Conservation (phyloP, 1,140 invertebrate genomes). For the Chrysomallon squamiferum region DNA sequence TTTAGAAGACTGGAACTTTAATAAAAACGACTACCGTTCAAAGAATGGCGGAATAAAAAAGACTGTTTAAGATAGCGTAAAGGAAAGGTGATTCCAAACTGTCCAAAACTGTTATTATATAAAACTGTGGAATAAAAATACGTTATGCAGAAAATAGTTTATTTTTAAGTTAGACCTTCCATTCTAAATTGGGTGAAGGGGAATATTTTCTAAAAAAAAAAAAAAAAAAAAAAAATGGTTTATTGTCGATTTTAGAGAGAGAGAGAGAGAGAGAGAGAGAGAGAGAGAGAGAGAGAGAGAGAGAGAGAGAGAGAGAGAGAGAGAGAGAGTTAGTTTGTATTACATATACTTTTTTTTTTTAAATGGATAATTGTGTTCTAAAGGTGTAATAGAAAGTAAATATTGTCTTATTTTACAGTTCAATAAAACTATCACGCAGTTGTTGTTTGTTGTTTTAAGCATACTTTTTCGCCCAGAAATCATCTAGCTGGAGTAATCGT, state of each 20-base stretch:
- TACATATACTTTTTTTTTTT: too few species aligned
- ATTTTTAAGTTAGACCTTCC: neutral
- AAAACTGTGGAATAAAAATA: neutral
- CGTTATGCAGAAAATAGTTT: neutral
- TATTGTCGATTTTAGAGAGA: neutral
- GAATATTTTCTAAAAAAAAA: neutral
- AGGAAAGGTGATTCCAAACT: neutral
- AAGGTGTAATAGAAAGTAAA: too few species aligned
- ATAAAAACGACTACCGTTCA: constrained; percentile 5
- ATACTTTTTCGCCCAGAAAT: too few species aligned
- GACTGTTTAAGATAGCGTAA: neutral
- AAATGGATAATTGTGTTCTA: too few species aligned
- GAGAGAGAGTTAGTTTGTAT: neutral
- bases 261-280: neutral
- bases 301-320: neutral
- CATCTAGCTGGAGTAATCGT: too few species aligned
- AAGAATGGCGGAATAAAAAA: neutral
- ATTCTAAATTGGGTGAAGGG: neutral
- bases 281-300: neutral
- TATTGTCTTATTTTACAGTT: too few species aligned
- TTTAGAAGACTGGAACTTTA: constrained; percentile 57
- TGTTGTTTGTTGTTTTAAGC: too few species aligned
- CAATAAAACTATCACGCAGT: too few species aligned
- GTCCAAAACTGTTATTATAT: neutral
- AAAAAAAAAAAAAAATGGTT: neutral